A percentile compares a stretch with the other conserved stretches of the same genome.
phyloP scores from a whole-genome alignment of 2,888 invertebrate species.

The Trachelus tabidus region DNA sequence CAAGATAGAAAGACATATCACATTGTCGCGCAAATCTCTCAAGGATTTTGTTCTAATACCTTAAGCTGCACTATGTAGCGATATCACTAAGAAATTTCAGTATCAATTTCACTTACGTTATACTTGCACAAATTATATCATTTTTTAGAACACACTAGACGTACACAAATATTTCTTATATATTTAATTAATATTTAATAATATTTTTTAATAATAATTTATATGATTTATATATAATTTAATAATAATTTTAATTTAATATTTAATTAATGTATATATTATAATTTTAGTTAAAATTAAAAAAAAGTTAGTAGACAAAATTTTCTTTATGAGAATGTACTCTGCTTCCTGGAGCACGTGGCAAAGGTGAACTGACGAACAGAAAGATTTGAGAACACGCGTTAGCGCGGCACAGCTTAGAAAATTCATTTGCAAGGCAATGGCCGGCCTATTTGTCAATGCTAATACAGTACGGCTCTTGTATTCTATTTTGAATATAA shows the following conservation, averaged over 20 bases:
- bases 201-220: too few relatives aligned
- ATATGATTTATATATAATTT: too few relatives aligned
- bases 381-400: neutral
- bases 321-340: neutral
- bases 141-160: neutral
- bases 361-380: neutral
- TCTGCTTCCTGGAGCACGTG: neutral
- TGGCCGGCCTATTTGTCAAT: slow-evolving; percentile 14
- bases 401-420: neutral
- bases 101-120: neutral
- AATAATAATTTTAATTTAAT: too few relatives aligned
- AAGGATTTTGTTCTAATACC: neutral
- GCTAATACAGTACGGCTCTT: slow-evolving; percentile 6
- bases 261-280: too few relatives aligned
- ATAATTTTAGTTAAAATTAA: neutral
- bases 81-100: neutral
- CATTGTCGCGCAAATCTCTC: neutral
- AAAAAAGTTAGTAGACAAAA: neutral
- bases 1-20: neutral
- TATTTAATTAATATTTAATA: too few relatives aligned
- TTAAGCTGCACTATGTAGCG: neutral
- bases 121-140: neutral
- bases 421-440: slow-evolving; percentile 20
- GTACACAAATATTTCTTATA: neutral
- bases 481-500: too few relatives aligned